Evolutionary conservation across 2,797 vertebrate species (phyloP), one percentile per base, ranked within the genome.

Genomic region (Neomorphus geoffroyi): DNA sequence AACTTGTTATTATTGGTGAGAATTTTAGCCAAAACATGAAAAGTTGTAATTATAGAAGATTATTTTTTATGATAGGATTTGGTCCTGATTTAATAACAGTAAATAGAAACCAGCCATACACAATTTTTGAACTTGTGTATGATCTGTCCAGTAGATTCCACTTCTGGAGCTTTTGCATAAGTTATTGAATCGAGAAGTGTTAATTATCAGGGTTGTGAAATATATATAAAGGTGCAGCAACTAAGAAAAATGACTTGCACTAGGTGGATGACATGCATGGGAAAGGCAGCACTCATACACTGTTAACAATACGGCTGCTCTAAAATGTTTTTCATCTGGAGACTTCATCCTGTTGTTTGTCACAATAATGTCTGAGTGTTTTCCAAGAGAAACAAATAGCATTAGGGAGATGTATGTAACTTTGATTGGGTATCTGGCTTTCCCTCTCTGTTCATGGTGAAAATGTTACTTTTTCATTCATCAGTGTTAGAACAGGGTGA

Each of bases 211-310:
- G 39, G 37, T 54, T 61, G 14, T 3, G 19, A 90, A 88, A 48
- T 7, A 21, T 17, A 53, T 45, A 61, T 3, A 70, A 69, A 41
- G 2, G 1, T 88, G 23, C 18, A 65, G 22, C 23, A 72, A 22
- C 1, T 48, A 19, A 45, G 61, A 78, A 73, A 93, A 75, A 35
- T n/a, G 61, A 11, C 37, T 53, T 23, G 19, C 21, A 15, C 8
- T 3, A 6, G 0, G 0, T n/a, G 17, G 27, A 22, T 66, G 14
- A 18, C 17, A n/a, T 12, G 2, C 15, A 8, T n/a, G 9, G 12
- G 33, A 77, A 81, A 58, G 39, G 17, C 43, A 86, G 10, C 16
- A 64, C 14, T 33, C 1, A 0, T 23, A 28, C 28, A 17, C 28
- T 86, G 88, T 41, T 33, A 71, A 32, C 26, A 62, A 11, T 46